Conservation (phyloP, 2,888 invertebrate species). For the Nomada goodeniana region DNA sequence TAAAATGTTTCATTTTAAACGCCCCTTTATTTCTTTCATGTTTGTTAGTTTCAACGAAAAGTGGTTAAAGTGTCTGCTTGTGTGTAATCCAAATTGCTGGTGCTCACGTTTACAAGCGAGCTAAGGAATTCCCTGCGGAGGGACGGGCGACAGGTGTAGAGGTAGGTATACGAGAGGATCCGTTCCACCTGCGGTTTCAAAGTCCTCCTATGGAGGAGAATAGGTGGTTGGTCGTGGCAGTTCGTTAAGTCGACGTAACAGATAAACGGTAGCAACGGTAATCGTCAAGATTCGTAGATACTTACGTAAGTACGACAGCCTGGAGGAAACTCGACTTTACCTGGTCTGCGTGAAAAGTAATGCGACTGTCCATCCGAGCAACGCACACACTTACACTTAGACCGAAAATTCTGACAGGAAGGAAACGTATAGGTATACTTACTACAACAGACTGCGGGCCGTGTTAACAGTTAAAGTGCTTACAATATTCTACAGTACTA, state of each 20-base stretch:
- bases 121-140: conserved; percentile 47
- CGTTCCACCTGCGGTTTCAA: conserved; percentile 64
- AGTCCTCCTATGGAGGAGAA: conserved; percentile 25
- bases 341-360: neutral
- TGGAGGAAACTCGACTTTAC: conserved; percentile 27
- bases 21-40: neutral
- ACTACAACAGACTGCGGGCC: too few species aligned
- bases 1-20: too few species aligned
- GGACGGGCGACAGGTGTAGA: conserved; percentile 59
- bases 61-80: too few species aligned
- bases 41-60: neutral
- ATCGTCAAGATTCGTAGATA: conserved; percentile 33
- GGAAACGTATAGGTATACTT: too few species aligned
- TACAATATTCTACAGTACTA: too few species aligned
- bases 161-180: conserved; percentile 46
- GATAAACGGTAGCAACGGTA: conserved; percentile 49
- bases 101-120: neutral
- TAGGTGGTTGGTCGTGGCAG: conserved; percentile 28
- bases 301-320: conserved; percentile 46
- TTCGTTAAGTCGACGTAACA: conserved; percentile 51
- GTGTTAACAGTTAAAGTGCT: too few species aligned
- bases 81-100: neutral
- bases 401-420: too few species aligned
- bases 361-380: too few species aligned
- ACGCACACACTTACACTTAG: too few species aligned